phyloP scores from a whole-genome alignment of 2,113 vertebrate species.

The Zeus faber region DNA sequence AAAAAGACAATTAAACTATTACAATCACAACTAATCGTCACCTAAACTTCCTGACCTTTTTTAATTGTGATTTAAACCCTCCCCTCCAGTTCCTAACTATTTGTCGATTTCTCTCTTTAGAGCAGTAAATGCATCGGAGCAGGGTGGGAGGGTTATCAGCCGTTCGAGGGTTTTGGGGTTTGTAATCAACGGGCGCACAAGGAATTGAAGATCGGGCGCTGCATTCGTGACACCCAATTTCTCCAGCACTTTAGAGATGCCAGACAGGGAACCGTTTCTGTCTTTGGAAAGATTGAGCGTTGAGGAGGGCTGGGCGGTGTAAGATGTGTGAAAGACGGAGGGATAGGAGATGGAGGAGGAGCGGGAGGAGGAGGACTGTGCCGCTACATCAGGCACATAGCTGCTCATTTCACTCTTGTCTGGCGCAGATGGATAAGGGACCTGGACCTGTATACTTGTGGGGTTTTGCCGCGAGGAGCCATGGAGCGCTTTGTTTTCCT shows the following conservation, averaged over 20 bases:
- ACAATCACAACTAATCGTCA: too few species aligned
- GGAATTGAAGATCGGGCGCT: conserved; percentile 23
- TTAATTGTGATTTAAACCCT: not conserved
- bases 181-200: conserved; percentile 34
- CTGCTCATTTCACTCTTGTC: not conserved
- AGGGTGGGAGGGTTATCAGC: too few species aligned
- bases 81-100: conserved; percentile 37
- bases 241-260: conserved; percentile 14
- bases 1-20: not conserved
- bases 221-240: too few species aligned
- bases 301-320: not conserved
- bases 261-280: conserved; percentile 17
- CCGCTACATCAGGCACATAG: too few species aligned
- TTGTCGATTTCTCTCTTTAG: conserved; percentile 16
- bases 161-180: conserved; percentile 1
- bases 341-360: not conserved
- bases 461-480: too few species aligned
- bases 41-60: not conserved
- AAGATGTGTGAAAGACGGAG: not conserved
- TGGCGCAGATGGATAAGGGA: not conserved
- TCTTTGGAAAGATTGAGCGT: conserved; percentile 12
- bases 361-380: not conserved
- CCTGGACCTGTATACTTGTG: too few species aligned
- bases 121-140: not conserved
- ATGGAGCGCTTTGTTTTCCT: too few species aligned